phyloP scores from a whole-genome alignment of 2,888 invertebrate genomes.

The Lasioglossum calceatum region DNA sequence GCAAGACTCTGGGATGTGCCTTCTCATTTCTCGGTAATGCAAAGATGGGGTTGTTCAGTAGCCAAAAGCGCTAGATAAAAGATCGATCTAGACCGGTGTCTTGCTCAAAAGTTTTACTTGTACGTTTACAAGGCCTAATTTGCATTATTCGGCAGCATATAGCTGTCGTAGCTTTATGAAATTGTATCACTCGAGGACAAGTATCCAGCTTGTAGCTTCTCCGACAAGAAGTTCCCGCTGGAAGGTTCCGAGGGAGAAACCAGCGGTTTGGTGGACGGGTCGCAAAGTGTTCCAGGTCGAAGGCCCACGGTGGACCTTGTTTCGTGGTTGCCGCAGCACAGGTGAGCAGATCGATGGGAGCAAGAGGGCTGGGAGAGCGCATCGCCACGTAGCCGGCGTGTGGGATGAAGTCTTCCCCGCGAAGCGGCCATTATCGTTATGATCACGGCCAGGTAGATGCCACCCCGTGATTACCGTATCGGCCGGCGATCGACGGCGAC shows the following conservation, averaged over 20 bases:
- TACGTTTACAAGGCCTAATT: too few species aligned
- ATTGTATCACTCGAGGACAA: not conserved
- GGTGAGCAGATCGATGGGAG: conserved; percentile 23
- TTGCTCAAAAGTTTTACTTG: too few species aligned
- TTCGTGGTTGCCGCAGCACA: conserved; percentile 9
- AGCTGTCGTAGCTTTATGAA: too few species aligned
- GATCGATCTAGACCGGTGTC: too few species aligned
- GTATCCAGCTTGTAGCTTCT: not conserved
- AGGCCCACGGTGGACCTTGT: not conserved
- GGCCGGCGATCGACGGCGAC: conserved; percentile 79
- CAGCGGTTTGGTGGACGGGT: not conserved
- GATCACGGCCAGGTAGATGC: conserved; percentile 80
- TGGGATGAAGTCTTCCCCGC: conserved; percentile 79
- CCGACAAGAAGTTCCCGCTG: not conserved
- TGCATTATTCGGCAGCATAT: too few species aligned
- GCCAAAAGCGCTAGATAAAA: too few species aligned
- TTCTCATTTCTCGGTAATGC: too few species aligned
- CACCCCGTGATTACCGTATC: conserved; percentile 80
- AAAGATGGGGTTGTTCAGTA: too few species aligned
- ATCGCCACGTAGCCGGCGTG: conserved; percentile 61
- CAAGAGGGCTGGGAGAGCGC: conserved; percentile 30
- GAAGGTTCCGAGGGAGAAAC: not conserved
- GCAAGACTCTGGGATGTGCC: too few species aligned
- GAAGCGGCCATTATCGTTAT: conserved; percentile 80
- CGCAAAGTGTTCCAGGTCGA: not conserved